Conservation (phyloP, 2,797 vertebrate species). For the Melanotaenia trifasciata region DNA sequence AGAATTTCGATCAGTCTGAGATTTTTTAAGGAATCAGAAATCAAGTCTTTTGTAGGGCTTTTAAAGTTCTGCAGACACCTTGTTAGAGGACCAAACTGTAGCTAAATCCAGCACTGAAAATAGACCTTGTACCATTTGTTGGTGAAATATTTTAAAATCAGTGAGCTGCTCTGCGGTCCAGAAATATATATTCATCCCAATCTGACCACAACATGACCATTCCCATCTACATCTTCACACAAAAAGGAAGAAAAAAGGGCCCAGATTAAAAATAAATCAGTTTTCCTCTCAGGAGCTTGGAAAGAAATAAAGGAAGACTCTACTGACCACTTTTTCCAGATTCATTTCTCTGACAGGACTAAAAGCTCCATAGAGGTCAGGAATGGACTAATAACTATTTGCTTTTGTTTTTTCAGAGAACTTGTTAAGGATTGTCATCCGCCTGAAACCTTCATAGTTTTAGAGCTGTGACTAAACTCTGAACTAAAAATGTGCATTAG, state of each 20-base stretch:
- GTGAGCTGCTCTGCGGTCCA: not conserved
- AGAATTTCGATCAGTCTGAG: too few species aligned
- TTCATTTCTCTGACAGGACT: not conserved
- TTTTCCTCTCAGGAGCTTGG: not conserved
- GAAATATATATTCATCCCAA: not conserved
- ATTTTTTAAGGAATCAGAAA: too few species aligned
- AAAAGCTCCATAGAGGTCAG: not conserved
- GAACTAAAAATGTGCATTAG: not conserved
- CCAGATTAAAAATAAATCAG: not conserved
- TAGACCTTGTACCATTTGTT: not conserved
- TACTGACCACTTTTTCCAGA: not conserved
- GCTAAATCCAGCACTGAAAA: not conserved
- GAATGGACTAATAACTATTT: not conserved
- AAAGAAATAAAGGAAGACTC: not conserved
- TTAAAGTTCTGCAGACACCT: too few species aligned
- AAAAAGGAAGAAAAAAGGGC: too few species aligned
- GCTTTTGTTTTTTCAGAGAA: not conserved
- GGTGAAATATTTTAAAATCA: too few species aligned
- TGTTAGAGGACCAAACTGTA: too few species aligned
- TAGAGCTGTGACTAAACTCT: not conserved
- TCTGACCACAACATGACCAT: not conserved
- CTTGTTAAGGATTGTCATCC: not conserved
- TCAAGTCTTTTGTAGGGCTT: not conserved
- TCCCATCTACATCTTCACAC: not conserved
- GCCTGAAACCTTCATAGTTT: not conserved